These are phyloP conservation scores for Dinoponera quadriceps DNA, from an alignment of 1,140 invertebrate genomes.

Conservation along the genomic window DNA sequence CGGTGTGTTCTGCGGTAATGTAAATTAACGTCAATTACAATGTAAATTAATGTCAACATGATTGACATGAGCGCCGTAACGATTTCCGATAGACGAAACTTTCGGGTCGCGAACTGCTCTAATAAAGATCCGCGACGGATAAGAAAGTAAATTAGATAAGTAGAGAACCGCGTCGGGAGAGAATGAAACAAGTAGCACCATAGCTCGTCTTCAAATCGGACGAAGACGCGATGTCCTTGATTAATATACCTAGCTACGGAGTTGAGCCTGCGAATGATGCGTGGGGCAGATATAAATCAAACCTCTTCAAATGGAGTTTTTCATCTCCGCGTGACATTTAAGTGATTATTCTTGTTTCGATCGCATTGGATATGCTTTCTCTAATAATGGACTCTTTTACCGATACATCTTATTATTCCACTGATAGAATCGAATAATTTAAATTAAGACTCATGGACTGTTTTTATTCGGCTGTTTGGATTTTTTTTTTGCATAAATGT, in stretches of 20 bases:
- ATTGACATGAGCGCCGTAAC: conserved; percentile 17
- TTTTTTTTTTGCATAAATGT: too few species aligned
- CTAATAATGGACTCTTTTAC: too few species aligned
- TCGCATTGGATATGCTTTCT: too few species aligned
- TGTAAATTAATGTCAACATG: conserved; percentile 22
- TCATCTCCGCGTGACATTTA: background rate
- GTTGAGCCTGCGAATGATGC: background rate
- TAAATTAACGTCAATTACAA: conserved; percentile 30
- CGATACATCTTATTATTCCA: too few species aligned
- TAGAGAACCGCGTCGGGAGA: background rate
- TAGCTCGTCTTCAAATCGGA: conserved; percentile 30
- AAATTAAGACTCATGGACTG: too few species aligned
- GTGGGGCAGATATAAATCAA: background rate
- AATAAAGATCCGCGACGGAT: conserved; percentile 44
- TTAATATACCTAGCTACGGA: conserved; percentile 24
- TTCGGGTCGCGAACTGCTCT: background rate
- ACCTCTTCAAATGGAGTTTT: conserved; percentile 1
- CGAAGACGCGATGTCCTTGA: conserved; percentile 28
- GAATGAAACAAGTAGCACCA: conserved; percentile 21
- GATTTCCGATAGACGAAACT: conserved; percentile 32
- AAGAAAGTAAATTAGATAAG: conserved; percentile 24
- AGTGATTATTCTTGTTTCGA: conserved; percentile 23
- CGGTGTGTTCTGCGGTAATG: background rate
- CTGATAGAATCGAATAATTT: too few species aligned
- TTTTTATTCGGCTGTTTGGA: too few species aligned